Percentiles rank a stretch among this genome's conserved stretches.
Evolutionary conservation across 2,797 vertebrate species (phyloP).

Genomic region (Cyprinodon diabolis): DNA sequence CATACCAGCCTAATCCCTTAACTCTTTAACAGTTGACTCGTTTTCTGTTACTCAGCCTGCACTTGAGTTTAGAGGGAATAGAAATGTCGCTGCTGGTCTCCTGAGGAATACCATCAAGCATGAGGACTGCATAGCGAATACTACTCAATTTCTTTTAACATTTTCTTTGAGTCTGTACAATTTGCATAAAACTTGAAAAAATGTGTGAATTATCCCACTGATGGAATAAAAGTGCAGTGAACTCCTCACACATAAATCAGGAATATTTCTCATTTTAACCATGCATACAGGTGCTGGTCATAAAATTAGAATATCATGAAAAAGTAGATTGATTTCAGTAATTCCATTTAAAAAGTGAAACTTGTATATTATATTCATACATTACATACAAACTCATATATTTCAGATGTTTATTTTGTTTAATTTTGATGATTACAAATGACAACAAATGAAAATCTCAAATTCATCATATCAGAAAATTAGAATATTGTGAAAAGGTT

Average conservation of each 20-base stretch:
- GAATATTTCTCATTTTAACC: neutral
- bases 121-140: constrained; percentile 1
- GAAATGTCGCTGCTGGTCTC: neutral
- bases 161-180: neutral
- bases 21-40: neutral
- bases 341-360: too few relatives aligned
- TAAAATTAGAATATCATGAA: too few relatives aligned
- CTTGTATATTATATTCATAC: too few relatives aligned
- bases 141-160: neutral
- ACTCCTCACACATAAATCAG: neutral
- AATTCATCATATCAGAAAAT: too few relatives aligned
- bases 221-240: neutral
- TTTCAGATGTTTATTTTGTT: too few relatives aligned
- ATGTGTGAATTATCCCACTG: neutral
- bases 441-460: too few relatives aligned
- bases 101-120: neutral
- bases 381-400: too few relatives aligned
- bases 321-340: too few relatives aligned
- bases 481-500: too few relatives aligned
- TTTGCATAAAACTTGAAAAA: neutral
- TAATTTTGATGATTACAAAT: too few relatives aligned
- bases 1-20: neutral
- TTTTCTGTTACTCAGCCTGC: neutral
- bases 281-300: too few relatives aligned
- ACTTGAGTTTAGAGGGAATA: neutral